Evolutionary conservation across 2,113 vertebrate species (phyloP).

Genomic region (Bucco capensis): DNA sequence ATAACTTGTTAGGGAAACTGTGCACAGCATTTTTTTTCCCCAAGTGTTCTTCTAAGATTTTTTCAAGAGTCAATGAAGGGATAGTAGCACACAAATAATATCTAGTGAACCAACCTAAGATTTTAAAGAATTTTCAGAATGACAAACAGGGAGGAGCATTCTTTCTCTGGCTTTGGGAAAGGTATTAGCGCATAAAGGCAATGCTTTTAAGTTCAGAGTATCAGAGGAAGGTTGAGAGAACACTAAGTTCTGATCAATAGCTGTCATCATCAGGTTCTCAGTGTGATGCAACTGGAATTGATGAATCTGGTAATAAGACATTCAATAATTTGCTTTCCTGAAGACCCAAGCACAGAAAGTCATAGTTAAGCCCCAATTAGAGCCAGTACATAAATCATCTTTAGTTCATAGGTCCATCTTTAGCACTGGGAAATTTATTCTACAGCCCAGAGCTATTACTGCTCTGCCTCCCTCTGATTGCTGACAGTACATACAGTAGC

Average conservation of each 20-base stretch:
- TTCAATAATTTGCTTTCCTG: background rate
- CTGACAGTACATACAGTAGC: background rate
- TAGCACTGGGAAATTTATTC: background rate
- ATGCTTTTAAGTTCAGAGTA: background rate
- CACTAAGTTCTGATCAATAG: background rate
- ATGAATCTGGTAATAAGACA: background rate
- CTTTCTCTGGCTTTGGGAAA: background rate
- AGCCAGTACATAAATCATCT: background rate
- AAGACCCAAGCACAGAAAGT: background rate
- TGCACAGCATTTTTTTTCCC: background rate
- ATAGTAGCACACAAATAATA: background rate
- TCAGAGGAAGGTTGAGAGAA: background rate
- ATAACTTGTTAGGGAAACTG: background rate
- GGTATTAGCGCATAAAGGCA: background rate
- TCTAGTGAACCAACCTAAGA: background rate
- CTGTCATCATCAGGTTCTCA: background rate
- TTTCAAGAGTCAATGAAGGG: background rate
- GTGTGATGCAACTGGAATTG: background rate
- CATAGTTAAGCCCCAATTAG: background rate
- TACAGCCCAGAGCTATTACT: background rate
- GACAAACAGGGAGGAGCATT: background rate
- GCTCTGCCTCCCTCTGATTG: background rate
- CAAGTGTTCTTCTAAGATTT: background rate
- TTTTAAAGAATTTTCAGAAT: background rate
- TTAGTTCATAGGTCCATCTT: background rate